Percentiles rank a stretch among this genome's conserved stretches.
These are phyloP conservation scores for Sapajus apella DNA, from an alignment of 2,113 vertebrate species.

Conservation along the genomic window DNA sequence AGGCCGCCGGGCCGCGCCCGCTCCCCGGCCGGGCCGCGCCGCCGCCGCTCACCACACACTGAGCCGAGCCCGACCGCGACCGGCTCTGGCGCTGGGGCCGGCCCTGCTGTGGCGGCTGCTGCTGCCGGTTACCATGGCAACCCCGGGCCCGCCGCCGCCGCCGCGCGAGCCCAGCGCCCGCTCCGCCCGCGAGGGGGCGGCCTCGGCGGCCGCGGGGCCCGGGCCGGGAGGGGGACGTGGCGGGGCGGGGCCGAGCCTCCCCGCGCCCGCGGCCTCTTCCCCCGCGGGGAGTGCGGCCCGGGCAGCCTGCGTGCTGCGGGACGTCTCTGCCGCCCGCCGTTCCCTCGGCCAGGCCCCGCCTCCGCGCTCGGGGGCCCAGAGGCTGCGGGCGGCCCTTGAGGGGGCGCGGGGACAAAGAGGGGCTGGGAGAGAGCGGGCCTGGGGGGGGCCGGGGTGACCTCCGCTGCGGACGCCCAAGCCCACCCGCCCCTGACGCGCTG, in stretches of 20 bases:
- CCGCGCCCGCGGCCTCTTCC: neutral
- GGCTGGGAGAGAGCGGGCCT: neutral
- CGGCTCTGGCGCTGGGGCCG: constrained; percentile 80
- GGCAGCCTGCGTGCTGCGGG: neutral
- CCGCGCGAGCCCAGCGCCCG: neutral
- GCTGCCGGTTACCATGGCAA: constrained; percentile 95
- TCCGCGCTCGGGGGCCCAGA: neutral
- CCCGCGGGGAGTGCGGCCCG: too few relatives aligned
- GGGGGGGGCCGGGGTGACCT: too few relatives aligned
- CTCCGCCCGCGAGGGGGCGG: constrained; percentile 73
- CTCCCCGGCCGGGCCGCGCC: constrained; percentile 71
- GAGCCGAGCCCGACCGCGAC: constrained; percentile 73
- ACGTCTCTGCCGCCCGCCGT: neutral
- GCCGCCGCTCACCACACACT: constrained; percentile 79
- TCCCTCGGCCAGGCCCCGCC: neutral
- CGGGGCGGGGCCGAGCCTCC: neutral
- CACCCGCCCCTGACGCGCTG: neutral
- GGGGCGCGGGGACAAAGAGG: constrained; percentile 40
- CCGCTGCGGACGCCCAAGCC: neutral
- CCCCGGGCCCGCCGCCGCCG: constrained; percentile 86
- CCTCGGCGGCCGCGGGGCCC: neutral
- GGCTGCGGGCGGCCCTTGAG: neutral
- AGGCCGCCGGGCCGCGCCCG: constrained; percentile 71
- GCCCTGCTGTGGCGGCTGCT: constrained; percentile 87
- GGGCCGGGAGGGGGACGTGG: constrained; percentile 9